phyloP scores from a whole-genome alignment of 2,113 vertebrate species.

The Gorsachius goisagi region DNA sequence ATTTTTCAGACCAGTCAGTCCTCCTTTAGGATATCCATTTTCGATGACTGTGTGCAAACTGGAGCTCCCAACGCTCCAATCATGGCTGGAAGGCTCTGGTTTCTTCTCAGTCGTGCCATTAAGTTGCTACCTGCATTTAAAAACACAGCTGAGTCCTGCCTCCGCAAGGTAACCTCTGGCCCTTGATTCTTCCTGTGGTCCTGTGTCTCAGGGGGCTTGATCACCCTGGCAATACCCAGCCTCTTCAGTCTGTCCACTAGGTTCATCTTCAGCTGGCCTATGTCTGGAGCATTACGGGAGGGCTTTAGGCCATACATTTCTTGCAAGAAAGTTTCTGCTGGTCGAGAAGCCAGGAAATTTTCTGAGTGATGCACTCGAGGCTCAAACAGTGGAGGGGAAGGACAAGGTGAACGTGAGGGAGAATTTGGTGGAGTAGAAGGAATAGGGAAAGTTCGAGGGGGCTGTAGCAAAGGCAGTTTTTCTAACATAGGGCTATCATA shows the following conservation, averaged over 20 bases:
- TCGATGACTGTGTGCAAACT: constrained; percentile 63
- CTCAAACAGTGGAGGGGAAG: constrained; percentile 80
- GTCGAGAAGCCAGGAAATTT: constrained; percentile 94
- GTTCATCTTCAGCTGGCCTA: constrained; percentile 77
- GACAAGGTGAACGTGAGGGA: constrained; percentile 72
- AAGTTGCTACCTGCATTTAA: constrained; percentile 85
- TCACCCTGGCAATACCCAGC: constrained; percentile 85
- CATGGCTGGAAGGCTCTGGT: constrained; percentile 92
- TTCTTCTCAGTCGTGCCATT: constrained; percentile 88
- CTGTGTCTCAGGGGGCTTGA: constrained; percentile 68
- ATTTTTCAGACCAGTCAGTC: constrained; percentile 35
- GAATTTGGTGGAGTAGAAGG: constrained; percentile 85
- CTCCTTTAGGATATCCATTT: constrained; percentile 80
- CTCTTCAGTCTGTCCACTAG: constrained; percentile 88
- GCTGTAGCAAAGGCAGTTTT: constrained; percentile 28
- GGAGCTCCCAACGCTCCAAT: constrained; percentile 80
- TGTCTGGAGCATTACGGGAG: constrained; percentile 71
- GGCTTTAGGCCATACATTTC: constrained; percentile 89
- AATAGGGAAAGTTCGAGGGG: constrained; percentile 49
- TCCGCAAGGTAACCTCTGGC: constrained; percentile 43
- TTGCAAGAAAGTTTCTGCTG: constrained; percentile 92
- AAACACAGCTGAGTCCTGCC: constrained; percentile 81
- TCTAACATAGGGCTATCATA: constrained; percentile 70
- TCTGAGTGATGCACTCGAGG: constrained; percentile 76
- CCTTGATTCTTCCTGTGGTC: constrained; percentile 20